These are phyloP conservation scores for Phyto melanocephala DNA, from an alignment of 2,888 invertebrate species.

Conservation along the genomic window DNA sequence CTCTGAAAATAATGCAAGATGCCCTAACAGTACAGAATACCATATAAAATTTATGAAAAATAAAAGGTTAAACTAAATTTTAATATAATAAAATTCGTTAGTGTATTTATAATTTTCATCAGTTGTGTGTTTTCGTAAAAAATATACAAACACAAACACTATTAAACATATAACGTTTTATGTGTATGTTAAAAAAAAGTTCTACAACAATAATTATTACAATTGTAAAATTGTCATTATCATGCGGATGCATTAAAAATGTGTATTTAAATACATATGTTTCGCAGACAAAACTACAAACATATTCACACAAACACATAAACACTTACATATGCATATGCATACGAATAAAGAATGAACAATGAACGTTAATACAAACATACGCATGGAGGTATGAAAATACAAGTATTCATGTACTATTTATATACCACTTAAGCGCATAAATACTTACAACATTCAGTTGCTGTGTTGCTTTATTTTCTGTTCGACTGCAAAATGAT, in stretches of 20 bases:
- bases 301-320: constrained; percentile 35
- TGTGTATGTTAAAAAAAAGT: too few species aligned
- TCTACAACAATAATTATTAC: too few species aligned
- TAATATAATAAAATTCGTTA: too few species aligned
- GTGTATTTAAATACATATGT: constrained; percentile 53
- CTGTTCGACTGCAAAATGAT: constrained; percentile 2
- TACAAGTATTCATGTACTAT: neutral
- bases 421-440: constrained; percentile 37
- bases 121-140: too few species aligned
- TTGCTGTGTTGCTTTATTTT: neutral
- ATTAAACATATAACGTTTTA: too few species aligned
- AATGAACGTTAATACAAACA: neutral
- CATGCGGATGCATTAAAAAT: constrained; percentile 59
- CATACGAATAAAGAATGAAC: neutral
- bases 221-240: constrained; percentile 58
- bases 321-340: neutral
- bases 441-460: constrained; percentile 24
- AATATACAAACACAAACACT: too few species aligned
- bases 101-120: too few species aligned
- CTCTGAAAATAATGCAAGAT: too few species aligned
- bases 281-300: constrained; percentile 5
- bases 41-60: too few species aligned
- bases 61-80: too few species aligned
- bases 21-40: too few species aligned
- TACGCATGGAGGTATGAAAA: neutral